Evolutionary conservation across 1,140 invertebrate species (phyloP).

Genomic region (Drosophila nigromelanica): DNA sequence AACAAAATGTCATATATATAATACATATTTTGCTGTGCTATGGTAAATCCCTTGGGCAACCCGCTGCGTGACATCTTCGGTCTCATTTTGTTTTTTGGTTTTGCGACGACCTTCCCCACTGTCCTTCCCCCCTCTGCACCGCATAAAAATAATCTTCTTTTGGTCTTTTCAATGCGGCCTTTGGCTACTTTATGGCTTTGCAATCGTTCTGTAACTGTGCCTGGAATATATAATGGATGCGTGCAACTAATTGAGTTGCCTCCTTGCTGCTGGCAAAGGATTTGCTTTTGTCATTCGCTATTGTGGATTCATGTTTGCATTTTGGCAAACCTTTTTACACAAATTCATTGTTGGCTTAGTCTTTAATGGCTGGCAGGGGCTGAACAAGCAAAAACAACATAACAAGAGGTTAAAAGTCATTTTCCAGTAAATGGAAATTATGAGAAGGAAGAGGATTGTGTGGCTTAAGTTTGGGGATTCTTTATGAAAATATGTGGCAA

Average conservation of each 20-base stretch:
- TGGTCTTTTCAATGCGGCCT: slow-evolving; percentile 61
- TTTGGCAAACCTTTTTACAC: slow-evolving; percentile 37
- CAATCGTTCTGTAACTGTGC: slow-evolving; percentile 75
- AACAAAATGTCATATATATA: slow-evolving; percentile 72
- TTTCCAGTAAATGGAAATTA: neutral
- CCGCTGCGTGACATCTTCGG: slow-evolving; percentile 73
- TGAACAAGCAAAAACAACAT: neutral
- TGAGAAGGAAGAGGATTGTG: too few species aligned
- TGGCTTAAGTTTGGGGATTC: too few species aligned
- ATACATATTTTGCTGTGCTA: slow-evolving; percentile 57
- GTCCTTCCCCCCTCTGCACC: neutral
- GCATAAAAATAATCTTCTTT: slow-evolving; percentile 64
- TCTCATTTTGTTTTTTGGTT: slow-evolving; percentile 56
- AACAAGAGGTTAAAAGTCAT: slow-evolving; percentile 16
- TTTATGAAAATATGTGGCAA: too few species aligned
- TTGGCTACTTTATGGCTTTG: slow-evolving; percentile 79
- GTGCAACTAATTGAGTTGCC: slow-evolving; percentile 78
- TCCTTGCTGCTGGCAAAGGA: slow-evolving; percentile 18
- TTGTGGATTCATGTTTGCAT: slow-evolving; percentile 35
- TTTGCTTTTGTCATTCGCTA: slow-evolving; percentile 5
- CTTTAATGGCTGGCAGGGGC: slow-evolving; percentile 29
- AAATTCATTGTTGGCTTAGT: slow-evolving; percentile 36
- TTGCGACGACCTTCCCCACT: neutral
- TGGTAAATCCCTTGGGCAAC: slow-evolving; percentile 65
- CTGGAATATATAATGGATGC: slow-evolving; percentile 77